These are phyloP conservation scores for Sylvicapra grimmia DNA, from an alignment of 2,113 vertebrate genomes.

Conservation along the genomic window DNA sequence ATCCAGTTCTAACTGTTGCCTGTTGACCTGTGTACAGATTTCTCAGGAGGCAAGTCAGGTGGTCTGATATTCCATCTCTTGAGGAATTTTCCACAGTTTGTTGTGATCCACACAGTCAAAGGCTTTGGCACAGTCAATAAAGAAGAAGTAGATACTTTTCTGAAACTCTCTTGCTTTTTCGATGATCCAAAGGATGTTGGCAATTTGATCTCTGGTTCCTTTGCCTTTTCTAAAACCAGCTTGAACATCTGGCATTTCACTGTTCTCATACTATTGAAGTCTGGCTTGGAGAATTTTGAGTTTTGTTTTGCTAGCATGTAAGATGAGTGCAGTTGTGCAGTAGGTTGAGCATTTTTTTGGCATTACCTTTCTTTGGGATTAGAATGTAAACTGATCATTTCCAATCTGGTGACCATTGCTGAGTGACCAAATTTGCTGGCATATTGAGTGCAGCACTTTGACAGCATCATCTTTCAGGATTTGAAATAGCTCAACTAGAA, in stretches of 20 bases:
- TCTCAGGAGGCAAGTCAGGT: neutral
- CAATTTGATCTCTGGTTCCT: neutral
- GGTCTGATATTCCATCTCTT: neutral
- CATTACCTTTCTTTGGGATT: no score
- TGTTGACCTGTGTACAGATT: neutral
- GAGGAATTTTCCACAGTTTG: neutral
- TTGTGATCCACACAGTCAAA: neutral
- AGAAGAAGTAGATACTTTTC: neutral
- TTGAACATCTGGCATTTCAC: neutral
- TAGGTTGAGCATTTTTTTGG: neutral
- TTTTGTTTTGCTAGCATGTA: neutral
- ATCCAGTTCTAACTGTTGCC: neutral
- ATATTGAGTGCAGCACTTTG: neutral
- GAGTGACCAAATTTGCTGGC: neutral
- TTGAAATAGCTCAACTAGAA: neutral
- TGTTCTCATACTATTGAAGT: neutral
- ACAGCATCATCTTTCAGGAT: neutral
- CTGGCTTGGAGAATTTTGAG: neutral
- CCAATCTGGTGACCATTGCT: neutral
- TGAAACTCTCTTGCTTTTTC: neutral
- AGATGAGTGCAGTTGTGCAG: neutral
- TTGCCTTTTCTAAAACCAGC: neutral
- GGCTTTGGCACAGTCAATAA: neutral
- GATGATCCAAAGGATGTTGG: fast-evolving
- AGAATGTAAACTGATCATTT: neutral